Base-by-base conservation (phyloP, 1,140 invertebrate species). In the Lordiphosa clarofinis region DNA sequence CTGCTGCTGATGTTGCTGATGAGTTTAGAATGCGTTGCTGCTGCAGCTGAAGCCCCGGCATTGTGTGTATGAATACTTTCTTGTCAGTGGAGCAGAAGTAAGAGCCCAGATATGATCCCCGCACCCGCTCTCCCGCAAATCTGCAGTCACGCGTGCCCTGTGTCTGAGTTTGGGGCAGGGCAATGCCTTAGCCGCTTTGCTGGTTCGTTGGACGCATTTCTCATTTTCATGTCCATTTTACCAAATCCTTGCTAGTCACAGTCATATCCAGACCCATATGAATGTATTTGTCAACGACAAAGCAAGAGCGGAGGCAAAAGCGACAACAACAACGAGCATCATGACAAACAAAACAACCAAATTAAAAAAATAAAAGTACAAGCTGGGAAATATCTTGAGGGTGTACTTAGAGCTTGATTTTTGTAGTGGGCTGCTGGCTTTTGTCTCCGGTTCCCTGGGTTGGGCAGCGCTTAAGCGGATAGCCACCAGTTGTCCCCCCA, bases 161-260 rank as follows among this genome's bases (percentile, higher is more conserved):
- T 54, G 24, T 57, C 28, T 62, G 38, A 38, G 37, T 68, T 40
- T 35, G 33, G 21, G 49, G 38, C 35, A 42, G 21, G 13, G 39
- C 39, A n/a, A 46, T 33, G 36, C 42, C 58, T 75, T 72, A 82
- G 67, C 63, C 56, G 72, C 68, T 76, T 84, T 68, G 63, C 49
- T 76, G 73, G 76, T 84, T 81, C 76, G 78, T 81, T 81, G 78
- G 67, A 76, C 78, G 72, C 73, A 81, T 84, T 81, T 81, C 76
- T 84, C 76, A 76, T 81, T 81, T 84, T 82, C 76, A 62, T 81
- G 78, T 81, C 78, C 76, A 84, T 81, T 81, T 84, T 48, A 53
- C 72, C 59, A 76, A 76, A 82, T 72, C 76, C 72, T 56, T 67
- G 66, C 62, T 54, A 81, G 56, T 72, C 62, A 55, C 62, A 65